A percentile compares a stretch with the other conserved stretches of the same genome.
These are phyloP conservation scores for Pterostichus niger DNA, from an alignment of 2,888 invertebrate species.

Conservation along the genomic window DNA sequence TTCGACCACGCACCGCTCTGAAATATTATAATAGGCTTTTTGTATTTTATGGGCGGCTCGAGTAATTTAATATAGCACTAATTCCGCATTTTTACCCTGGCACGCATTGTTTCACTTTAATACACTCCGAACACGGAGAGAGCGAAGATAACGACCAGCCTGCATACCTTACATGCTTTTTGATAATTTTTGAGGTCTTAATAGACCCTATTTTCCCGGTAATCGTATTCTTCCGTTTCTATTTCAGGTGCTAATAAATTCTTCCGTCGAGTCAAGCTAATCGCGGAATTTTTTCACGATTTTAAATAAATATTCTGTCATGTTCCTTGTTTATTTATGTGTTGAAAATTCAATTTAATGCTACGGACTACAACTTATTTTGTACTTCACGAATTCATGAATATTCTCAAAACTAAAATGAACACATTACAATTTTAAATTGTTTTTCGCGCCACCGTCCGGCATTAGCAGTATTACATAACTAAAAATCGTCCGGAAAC, in stretches of 20 bases:
- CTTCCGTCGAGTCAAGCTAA: slow-evolving; percentile 26
- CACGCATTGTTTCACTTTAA: slow-evolving; percentile 56
- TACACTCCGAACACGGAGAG: slow-evolving; percentile 39
- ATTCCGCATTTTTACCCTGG: slow-evolving; percentile 49
- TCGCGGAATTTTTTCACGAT: slow-evolving; percentile 45
- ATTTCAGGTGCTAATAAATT: slow-evolving; percentile 19
- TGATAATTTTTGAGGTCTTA: slow-evolving; percentile 63
- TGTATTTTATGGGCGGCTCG: slow-evolving; percentile 39
- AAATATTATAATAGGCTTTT: slow-evolving; percentile 53
- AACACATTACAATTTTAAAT: no score
- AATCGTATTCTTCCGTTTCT: slow-evolving; percentile 24
- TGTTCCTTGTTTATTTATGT: slow-evolving; percentile 38
- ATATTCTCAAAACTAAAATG: slow-evolving; percentile 23
- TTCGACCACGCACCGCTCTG: slow-evolving; percentile 28
- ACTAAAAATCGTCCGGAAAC: no score
- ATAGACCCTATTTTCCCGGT: slow-evolving; percentile 20
- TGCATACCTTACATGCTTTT: slow-evolving; percentile 55
- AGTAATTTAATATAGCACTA: slow-evolving; percentile 53
- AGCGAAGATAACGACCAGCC: slow-evolving; percentile 6
- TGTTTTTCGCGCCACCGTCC: no score
- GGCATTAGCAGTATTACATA: no score
- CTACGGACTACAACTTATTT: slow-evolving; percentile 52
- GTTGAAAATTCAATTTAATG: slow-evolving; percentile 55
- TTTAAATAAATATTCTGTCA: slow-evolving; percentile 28
- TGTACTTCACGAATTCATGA: slow-evolving; percentile 57